Conservation (phyloP, 2,797 vertebrate genomes). For the Delichon dasypus region DNA sequence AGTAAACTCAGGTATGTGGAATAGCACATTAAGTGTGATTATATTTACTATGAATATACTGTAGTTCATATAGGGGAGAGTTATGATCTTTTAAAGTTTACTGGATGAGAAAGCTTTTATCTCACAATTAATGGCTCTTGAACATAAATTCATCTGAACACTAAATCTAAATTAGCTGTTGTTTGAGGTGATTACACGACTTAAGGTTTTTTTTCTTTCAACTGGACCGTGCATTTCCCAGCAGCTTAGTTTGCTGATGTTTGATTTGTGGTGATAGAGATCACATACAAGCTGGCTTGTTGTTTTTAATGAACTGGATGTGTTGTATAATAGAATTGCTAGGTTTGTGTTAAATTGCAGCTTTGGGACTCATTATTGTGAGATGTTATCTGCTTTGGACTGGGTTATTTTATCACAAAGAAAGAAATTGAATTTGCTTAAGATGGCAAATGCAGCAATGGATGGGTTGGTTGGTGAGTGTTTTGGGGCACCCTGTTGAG, state of each 20-base stretch:
- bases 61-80: neutral
- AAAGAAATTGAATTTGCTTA: constrained; percentile 61
- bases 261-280: constrained; percentile 68
- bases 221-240: constrained; percentile 35
- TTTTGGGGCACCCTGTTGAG: constrained; percentile 41
- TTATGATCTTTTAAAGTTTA: neutral
- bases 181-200: constrained; percentile 42
- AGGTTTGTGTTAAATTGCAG: constrained; percentile 70
- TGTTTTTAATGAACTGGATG: constrained; percentile 72
- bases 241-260: constrained; percentile 61
- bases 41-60: neutral
- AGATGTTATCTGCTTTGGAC: constrained; percentile 56
- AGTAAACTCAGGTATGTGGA: neutral
- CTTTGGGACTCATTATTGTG: constrained; percentile 61
- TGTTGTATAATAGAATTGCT: constrained; percentile 64
- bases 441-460: constrained; percentile 49
- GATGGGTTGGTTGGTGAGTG: constrained; percentile 22
- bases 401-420: constrained; percentile 59
- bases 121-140: constrained; percentile 15
- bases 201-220: constrained; percentile 27
- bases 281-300: constrained; percentile 58
- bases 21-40: neutral
- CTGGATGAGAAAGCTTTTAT: neutral
- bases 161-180: constrained; percentile 57
- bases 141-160: constrained; percentile 25